These are phyloP conservation scores for Anguilla marmorata DNA, from an alignment of 2,797 vertebrate genomes.

Conservation along the genomic window DNA sequence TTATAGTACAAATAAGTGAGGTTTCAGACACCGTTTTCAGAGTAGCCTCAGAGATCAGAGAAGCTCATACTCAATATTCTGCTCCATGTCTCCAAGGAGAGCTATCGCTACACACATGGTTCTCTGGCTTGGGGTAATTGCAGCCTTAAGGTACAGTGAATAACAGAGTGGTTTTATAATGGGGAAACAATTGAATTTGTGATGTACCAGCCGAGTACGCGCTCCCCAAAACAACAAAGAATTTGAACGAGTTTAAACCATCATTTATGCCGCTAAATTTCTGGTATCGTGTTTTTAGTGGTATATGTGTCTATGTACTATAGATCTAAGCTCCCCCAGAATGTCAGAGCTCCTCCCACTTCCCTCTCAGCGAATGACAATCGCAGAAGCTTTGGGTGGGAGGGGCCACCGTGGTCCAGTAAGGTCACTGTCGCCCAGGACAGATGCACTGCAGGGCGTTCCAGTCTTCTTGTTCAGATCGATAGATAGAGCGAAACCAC, in stretches of 20 bases:
- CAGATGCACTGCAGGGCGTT: constrained; percentile 47
- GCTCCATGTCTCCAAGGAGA: constrained; percentile 37
- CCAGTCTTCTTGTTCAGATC: constrained; percentile 66
- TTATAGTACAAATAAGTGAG: background rate
- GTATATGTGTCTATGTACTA: background rate
- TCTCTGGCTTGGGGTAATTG: background rate
- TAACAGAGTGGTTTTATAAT: constrained; percentile 60
- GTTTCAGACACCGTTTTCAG: constrained; percentile 42
- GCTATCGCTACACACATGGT: background rate
- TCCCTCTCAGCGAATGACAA: background rate
- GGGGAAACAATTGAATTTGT: constrained; percentile 54
- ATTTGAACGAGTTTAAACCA: background rate
- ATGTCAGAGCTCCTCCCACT: background rate
- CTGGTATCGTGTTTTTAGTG: background rate
- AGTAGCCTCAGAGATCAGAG: constrained; percentile 57
- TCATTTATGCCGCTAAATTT: constrained; percentile 8
- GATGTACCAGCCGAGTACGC: background rate
- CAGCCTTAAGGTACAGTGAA: constrained; percentile 1
- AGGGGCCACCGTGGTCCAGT: background rate
- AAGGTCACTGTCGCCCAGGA: constrained; percentile 45
- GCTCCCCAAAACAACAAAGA: background rate
- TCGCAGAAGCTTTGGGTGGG: background rate
- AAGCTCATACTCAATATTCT: constrained; percentile 69
- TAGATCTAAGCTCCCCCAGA: background rate
- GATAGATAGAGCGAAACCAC: constrained; percentile 64